Conservation (phyloP, 92 coral and sea anemone genomes). For the Desmophyllum pertusum region DNA sequence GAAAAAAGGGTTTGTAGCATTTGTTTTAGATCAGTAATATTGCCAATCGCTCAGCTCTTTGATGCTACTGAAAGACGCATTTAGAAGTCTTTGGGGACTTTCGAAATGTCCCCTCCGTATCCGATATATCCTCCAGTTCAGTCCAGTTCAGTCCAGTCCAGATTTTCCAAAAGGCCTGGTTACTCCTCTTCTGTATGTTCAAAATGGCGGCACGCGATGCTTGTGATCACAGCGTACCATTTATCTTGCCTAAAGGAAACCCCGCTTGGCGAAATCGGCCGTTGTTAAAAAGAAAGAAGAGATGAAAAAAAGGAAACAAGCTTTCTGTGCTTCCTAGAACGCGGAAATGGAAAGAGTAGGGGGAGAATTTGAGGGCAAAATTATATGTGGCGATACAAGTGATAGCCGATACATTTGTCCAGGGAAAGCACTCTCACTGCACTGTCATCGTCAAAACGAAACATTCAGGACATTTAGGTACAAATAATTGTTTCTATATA, state of each 20-base stretch:
- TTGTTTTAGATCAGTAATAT: neutral
- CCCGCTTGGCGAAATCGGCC: neutral
- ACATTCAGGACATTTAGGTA: neutral
- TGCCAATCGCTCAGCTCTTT: neutral
- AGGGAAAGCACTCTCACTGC: neutral
- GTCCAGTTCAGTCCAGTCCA: neutral
- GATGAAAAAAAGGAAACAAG: neutral
- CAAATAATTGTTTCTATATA: neutral
- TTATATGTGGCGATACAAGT: too few relatives aligned
- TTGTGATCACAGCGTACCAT: neutral
- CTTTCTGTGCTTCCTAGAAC: neutral
- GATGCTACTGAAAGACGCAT: too few relatives aligned
- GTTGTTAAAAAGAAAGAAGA: neutral
- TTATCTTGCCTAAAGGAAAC: neutral
- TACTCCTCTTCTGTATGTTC: neutral
- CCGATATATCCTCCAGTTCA: neutral
- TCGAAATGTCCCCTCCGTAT: too few relatives aligned
- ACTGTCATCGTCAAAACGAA: neutral
- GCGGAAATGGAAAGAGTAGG: neutral
- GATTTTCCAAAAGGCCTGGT: conserved; percentile 1
- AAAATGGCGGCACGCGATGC: neutral
- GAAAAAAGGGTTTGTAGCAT: neutral
- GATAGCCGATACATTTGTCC: too few relatives aligned
- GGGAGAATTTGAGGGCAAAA: neutral
- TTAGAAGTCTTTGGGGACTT: too few relatives aligned